Evolutionary conservation across 2,113 vertebrate genomes (phyloP).

Genomic region (Oncorhynchus kisutch): DNA sequence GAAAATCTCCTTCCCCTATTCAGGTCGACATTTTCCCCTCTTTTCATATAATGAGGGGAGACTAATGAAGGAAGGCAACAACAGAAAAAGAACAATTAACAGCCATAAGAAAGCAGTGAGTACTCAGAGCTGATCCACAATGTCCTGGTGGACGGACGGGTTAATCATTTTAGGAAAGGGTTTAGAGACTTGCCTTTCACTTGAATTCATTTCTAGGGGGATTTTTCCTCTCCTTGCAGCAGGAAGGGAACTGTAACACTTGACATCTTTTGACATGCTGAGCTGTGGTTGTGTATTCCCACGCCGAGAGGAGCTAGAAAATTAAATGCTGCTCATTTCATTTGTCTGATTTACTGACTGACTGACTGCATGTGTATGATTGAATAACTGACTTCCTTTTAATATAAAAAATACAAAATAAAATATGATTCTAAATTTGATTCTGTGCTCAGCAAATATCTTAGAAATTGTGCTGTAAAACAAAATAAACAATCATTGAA

Average conservation of each 20-base stretch:
- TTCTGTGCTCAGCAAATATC: not conserved
- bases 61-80: conserved; percentile 96
- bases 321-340: conserved; percentile 63
- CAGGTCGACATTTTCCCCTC: conserved; percentile 91
- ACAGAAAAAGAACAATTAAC: conserved; percentile 96
- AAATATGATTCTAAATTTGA: not conserved
- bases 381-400: too few relatives aligned
- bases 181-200: conserved; percentile 84
- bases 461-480: not conserved
- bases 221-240: conserved; percentile 76
- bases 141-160: conserved; percentile 85
- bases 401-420: too few relatives aligned
- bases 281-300: conserved; percentile 83
- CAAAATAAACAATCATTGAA: not conserved
- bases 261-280: conserved; percentile 90
- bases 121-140: conserved; percentile 87
- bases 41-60: conserved; percentile 91
- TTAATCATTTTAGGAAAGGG: conserved; percentile 89
- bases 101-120: conserved; percentile 83
- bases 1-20: conserved; percentile 99
- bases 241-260: conserved; percentile 94
- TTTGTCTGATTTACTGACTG: conserved; percentile 31
- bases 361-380: not conserved
- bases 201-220: conserved; percentile 75
- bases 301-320: conserved; percentile 79